A percentile compares a stretch with the other conserved stretches of the same genome.
Evolutionary conservation across 2,797 vertebrate species (phyloP).

Genomic region (Myotis findleyi): DNA sequence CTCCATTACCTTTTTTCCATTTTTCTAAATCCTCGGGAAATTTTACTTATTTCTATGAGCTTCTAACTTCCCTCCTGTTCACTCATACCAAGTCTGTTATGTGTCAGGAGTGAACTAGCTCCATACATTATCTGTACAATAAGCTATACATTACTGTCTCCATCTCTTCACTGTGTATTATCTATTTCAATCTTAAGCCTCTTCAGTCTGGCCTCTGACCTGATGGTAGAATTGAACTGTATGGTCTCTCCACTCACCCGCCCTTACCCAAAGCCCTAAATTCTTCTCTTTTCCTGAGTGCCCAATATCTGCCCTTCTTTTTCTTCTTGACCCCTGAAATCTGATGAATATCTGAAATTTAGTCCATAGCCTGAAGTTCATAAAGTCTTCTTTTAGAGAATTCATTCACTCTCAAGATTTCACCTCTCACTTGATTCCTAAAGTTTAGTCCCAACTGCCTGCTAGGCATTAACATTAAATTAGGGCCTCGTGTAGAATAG

Average conservation of each 20-base stretch:
- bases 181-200: not conserved
- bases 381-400: not conserved
- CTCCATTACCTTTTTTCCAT: not conserved
- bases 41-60: not conserved
- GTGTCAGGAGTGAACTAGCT: not conserved
- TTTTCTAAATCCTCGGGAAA: slow-evolving; percentile 10
- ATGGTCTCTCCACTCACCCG: not conserved
- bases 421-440: not conserved
- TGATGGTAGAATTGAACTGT: not conserved
- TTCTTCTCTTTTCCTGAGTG: not conserved
- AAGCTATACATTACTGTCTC: not conserved
- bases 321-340: slow-evolving; percentile 34
- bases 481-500: not conserved
- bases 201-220: not conserved
- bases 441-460: not conserved
- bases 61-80: not conserved
- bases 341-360: not conserved
- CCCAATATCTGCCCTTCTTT: not conserved
- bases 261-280: not conserved
- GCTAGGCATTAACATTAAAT: not conserved
- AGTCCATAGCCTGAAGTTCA: not conserved
- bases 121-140: not conserved
- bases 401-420: slow-evolving; percentile 6
- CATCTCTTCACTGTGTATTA: not conserved
- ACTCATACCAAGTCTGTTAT: not conserved